Evolutionary conservation across 2,113 vertebrate species (phyloP), one percentile per base, ranked within the genome.

Genomic region (Brachirus orientalis): DNA sequence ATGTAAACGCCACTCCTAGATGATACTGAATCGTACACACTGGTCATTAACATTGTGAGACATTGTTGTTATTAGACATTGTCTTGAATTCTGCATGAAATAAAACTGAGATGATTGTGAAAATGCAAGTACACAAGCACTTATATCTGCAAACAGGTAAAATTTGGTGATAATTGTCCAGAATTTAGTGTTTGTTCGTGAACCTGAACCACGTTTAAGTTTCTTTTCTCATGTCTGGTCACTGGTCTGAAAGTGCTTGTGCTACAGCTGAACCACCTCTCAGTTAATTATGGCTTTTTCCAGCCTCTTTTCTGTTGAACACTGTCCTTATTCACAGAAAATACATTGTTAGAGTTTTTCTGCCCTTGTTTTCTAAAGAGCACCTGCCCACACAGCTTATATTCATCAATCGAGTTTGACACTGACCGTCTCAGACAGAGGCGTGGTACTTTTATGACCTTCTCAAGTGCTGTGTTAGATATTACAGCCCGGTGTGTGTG

Each of bases 401-500:
- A n/a, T n/a, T n/a, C n/a, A n/a, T 2, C 22, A 44, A 4, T 4
- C 10, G 20, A 45, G 19, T 44, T 46, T 10, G 11, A 51, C 28
- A n/a, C 33, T 37, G 53, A 11, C 8, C 28, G 8, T 36, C 17
- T 63, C 38, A 45, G 61, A 59, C 62, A 14, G 61, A 67, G 41
- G 59, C 7, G 13, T 69, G 72, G 60, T 66, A 1, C n/a, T 57
- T 81, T 86, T 67, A 83, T 51, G 38, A 50, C 38, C 69, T 72
- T 57, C 66, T 56, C 4, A 79, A 70, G 63, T 63, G 53, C 65
- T 37, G 58, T 4, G 2, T 65, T 61, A 66, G 46, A 79, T 76
- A 55, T 77, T 72, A 79, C 56, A 71, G 71, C 33, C 53, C 45
- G 13, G 41, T 45, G 44, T 16, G 35, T 37, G 52, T 61, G 37